These are phyloP conservation scores for Eptesicus fuscus DNA, from an alignment of 2,113 vertebrate genomes.

Conservation along the genomic window DNA sequence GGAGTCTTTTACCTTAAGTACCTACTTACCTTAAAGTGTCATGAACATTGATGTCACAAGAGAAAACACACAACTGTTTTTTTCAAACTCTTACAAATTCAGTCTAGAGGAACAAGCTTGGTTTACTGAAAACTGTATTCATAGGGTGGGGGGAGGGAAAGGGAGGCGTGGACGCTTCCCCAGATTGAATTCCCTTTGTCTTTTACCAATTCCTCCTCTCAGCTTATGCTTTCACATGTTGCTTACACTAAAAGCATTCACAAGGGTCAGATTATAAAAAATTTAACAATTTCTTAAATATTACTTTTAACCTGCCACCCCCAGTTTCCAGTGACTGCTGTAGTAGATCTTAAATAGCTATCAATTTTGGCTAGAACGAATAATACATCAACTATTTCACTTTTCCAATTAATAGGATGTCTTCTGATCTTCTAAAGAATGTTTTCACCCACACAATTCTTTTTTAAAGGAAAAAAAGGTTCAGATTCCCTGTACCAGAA, in stretches of 20 bases:
- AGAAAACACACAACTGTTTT: constrained; percentile 40
- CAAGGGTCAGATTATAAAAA: constrained; percentile 74
- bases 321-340: constrained; percentile 12
- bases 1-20: constrained; percentile 16
- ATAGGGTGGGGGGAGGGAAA: neutral
- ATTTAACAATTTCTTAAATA: constrained; percentile 75
- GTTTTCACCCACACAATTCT: constrained; percentile 53
- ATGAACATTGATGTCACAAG: constrained; percentile 29
- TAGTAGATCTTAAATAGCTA: constrained; percentile 59
- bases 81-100: constrained; percentile 53
- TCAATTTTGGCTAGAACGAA: constrained; percentile 45
- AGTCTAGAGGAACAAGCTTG: neutral
- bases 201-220: constrained; percentile 49
- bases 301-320: constrained; percentile 68
- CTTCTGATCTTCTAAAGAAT: constrained; percentile 68
- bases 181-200: constrained; percentile 67
- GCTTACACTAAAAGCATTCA: constrained; percentile 66
- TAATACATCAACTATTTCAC: constrained; percentile 53
- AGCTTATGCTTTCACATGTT: constrained; percentile 47
- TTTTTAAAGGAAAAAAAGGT: constrained; percentile 39
- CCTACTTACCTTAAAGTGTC: constrained; percentile 50
- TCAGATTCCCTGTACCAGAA: constrained; percentile 51
- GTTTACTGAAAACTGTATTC: constrained; percentile 49
- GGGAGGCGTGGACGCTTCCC: constrained; percentile 55
- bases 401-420: constrained; percentile 54